These are phyloP conservation scores for Sthenelais limicola DNA, from an alignment of 2,888 invertebrate species.

Conservation along the genomic window DNA sequence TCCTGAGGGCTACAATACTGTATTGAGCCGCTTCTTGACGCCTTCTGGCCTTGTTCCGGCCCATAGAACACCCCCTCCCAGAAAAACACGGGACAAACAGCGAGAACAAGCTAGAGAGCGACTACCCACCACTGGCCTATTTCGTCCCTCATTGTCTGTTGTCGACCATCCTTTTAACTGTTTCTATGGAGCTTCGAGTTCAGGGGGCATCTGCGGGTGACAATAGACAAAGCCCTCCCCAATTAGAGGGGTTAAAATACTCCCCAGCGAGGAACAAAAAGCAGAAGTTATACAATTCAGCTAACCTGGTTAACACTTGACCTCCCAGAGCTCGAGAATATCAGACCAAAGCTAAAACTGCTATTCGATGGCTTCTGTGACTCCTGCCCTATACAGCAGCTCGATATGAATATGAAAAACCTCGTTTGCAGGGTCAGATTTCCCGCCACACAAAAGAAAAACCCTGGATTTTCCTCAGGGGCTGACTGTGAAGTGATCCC, in stretches of 20 bases:
- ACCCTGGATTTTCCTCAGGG: too few relatives aligned
- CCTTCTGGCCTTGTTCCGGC: conserved; percentile 33
- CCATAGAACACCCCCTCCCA: conserved; percentile 16
- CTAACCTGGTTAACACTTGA: conserved; percentile 33
- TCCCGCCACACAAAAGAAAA: too few relatives aligned
- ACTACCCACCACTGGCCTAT: conserved; percentile 25
- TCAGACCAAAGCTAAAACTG: too few relatives aligned
- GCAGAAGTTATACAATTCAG: conserved; percentile 17
- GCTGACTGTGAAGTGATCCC: too few relatives aligned
- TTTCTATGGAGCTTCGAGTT: conserved; percentile 25
- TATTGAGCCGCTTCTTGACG: conserved; percentile 14
- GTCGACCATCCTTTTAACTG: conserved; percentile 30
- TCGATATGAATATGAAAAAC: too few relatives aligned
- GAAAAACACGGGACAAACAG: conserved; percentile 30
- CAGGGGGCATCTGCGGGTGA: conserved; percentile 16
- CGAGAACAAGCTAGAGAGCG: conserved; percentile 16
- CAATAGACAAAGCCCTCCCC: conserved; percentile 33
- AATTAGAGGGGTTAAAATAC: conserved; percentile 35
- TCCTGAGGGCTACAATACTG: conserved; percentile 30
- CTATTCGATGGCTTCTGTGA: too few relatives aligned
- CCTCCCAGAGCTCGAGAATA: too few relatives aligned
- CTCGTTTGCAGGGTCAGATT: too few relatives aligned
- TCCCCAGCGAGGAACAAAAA: conserved; percentile 23
- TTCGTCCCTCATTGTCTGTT: conserved; percentile 17
- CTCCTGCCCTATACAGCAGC: too few relatives aligned